Evolutionary conservation across 2,888 invertebrate species (phyloP).

Genomic region (Zeuzera pyrina): DNA sequence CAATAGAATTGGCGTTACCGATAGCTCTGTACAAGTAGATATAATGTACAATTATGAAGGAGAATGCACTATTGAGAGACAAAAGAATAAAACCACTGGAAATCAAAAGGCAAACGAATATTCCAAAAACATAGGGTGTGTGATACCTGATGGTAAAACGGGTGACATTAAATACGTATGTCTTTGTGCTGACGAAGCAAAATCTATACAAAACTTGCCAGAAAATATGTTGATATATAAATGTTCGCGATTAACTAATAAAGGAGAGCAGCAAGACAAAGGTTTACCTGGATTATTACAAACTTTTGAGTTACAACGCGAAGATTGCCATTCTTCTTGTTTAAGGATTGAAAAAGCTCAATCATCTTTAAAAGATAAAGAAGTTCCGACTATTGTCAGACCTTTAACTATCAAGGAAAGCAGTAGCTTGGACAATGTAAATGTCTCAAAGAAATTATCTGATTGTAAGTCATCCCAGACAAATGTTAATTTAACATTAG

Average conservation of each 20-base stretch:
- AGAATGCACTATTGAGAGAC: neutral
- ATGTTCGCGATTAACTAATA: constrained; percentile 36
- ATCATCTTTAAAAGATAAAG: constrained; percentile 1
- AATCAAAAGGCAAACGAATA: neutral
- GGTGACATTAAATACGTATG: constrained; percentile 47
- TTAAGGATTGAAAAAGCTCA: too few species aligned
- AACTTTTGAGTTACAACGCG: neutral
- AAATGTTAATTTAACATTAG: constrained; percentile 28
- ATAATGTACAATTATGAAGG: constrained; percentile 23
- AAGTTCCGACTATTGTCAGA: neutral
- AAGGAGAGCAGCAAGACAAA: constrained; percentile 25
- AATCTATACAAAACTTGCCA: constrained; percentile 22
- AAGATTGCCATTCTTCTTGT: too few species aligned
- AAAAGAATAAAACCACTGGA: neutral
- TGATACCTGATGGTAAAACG: constrained; percentile 4
- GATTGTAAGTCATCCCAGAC: constrained; percentile 51
- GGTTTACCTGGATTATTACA: constrained; percentile 9
- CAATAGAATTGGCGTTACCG: constrained; percentile 30
- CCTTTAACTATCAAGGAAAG: too few species aligned
- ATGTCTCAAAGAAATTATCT: neutral
- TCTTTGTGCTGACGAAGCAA: constrained; percentile 33
- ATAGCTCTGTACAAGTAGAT: constrained; percentile 52
- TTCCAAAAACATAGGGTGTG: constrained; percentile 12
- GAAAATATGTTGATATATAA: constrained; percentile 46
- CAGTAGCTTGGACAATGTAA: neutral